phyloP scores from a whole-genome alignment of 2,888 invertebrate species.

The Salticus scenicus region DNA sequence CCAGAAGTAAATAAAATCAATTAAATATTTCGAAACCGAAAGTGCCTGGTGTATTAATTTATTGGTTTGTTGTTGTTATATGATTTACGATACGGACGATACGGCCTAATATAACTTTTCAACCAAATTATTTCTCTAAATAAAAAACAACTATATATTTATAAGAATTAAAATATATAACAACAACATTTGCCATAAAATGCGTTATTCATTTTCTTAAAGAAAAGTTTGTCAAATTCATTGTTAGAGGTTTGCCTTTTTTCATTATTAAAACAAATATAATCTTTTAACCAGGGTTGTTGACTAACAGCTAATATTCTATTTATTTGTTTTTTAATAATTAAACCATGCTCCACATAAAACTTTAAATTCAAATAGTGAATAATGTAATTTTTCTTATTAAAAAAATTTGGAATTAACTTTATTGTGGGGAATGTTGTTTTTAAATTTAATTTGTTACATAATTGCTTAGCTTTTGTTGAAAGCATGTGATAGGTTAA shows the following conservation, averaged over 20 bases:
- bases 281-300: neutral
- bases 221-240: neutral
- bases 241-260: neutral
- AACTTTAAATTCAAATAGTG: conserved; percentile 9
- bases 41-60: too few species aligned
- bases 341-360: neutral
- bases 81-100: too few species aligned
- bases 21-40: too few species aligned
- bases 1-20: too few species aligned
- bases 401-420: too few species aligned
- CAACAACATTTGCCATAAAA: neutral
- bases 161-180: too few species aligned
- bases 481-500: too few species aligned
- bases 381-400: neutral
- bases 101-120: too few species aligned
- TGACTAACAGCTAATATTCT: neutral
- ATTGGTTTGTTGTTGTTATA: too few species aligned
- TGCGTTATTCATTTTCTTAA: conserved; percentile 11
- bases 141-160: too few species aligned
- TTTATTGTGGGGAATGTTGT: neutral
- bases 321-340: neutral
- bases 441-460: neutral
- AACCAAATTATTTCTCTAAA: too few species aligned
- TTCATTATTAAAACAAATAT: neutral
- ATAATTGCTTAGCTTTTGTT: too few species aligned